Base-by-base conservation (phyloP, 2,888 invertebrate genomes). In the Smittia sp. region DNA sequence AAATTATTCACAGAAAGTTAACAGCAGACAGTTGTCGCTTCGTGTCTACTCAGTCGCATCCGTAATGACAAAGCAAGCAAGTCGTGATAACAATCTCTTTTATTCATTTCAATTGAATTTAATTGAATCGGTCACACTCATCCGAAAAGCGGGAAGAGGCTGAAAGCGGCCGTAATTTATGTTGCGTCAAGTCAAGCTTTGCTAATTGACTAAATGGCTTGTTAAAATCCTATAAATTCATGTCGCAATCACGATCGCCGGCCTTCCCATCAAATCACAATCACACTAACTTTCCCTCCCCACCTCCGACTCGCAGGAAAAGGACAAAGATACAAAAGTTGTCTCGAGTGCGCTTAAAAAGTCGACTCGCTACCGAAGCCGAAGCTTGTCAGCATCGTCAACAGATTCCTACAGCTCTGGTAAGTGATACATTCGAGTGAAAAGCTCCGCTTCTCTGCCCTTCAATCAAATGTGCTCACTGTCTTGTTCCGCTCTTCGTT, bases 321-420 rank as follows among this genome's bases (percentile, higher is more conserved):
- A 78, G 76, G 78, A 78, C 41, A 74, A 79, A 20, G 72, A 72
- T 3, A 38, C 38, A 32, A 72, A 72, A 39, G 46, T 18, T 13
- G 24, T 62, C 13, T 72, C 72, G 38, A 72, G 72, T 62, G 93
- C 93, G 9, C 81, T 93, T 80, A 93, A 94, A 85, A 93, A 94
- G 81, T 90, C 93, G 15, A 93, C 91, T 77, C 86, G 95, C 72
- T 94, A 96, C 80, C 85, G 95, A 73, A 95, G 94, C 80, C 88
- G 96, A 75, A 96, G 96, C 0, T 85, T 96, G 24, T 96, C 96
- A 11, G 96, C 95, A 1, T 96, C 96, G 6, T 96, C 96, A 41
- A 94, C 94, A 73, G 96, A 96, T 82, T 96, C 96, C 22, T 96
- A 95, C 84, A 96, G 95, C 83, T 96, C 96, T 77, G 90, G 92